Base-by-base conservation (phyloP, 1,140 invertebrate species). In the Heliconius hewitsoni region DNA sequence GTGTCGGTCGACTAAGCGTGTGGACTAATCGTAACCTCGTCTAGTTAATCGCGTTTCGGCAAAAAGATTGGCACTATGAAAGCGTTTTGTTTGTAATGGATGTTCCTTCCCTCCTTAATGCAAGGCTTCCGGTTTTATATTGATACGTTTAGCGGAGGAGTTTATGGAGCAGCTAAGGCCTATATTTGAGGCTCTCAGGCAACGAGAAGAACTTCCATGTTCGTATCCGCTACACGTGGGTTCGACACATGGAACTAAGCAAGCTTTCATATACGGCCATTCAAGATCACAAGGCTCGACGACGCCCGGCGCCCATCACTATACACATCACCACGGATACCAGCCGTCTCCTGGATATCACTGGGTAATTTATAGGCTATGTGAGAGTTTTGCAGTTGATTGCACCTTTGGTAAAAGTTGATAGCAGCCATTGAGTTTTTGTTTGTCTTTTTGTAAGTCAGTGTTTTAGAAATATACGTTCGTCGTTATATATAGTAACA, bases 101-200 rank as follows among this genome's bases (percentile, higher is more conserved):
- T 82, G 70, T 87, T 77, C 82, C 82, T 86, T 86, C 77, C 85
- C 85, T 87, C 89, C 89, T 86, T 94, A 93, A 93, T 93, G 83
- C 89, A 87, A 85, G 87, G 88, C 87, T 86, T 86, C 89, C 89
- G 91, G 85, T 93, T 93, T 93, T 93, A 85, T 89, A 93, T 94
- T 93, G 87, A 85, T 95, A 94, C 94, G 89, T 95, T 88, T 96
- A 98, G 98, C 97, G 95, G 97, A 98, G 96, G 97, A 98, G 96
- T 97, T 98, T 96, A 96, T 98, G 96, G 97, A 96, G 95, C 97
- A 98, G 95, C 96, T 98, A 96, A 97, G 97, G 97, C 98, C 98
- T 90, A 98, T 98, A 95, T 98, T 98, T 96, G 97, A 98, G 95
- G 97, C 97, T 95, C 96, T 98, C 92, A 96, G 98, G 90, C 97